A percentile compares a stretch with the other conserved stretches of the same genome.
Conservation (phyloP, 2,888 invertebrate species). For the Lymantria monacha region DNA sequence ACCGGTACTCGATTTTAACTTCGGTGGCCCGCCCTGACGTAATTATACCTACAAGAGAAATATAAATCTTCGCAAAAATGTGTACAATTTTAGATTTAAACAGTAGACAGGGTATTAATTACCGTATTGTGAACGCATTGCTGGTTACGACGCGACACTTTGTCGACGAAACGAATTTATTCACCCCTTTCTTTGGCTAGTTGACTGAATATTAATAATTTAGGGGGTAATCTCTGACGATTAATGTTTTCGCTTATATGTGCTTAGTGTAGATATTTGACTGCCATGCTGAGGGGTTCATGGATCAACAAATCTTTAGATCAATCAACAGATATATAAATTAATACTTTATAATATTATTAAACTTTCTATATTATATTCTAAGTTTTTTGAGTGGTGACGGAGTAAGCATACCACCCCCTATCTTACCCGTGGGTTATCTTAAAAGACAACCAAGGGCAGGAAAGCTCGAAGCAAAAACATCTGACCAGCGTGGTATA, state of each 20-base stretch:
- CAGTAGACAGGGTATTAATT: conserved; percentile 62
- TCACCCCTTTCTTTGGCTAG: conserved; percentile 73
- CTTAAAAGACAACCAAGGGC: too few relatives aligned
- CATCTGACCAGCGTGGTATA: too few relatives aligned
- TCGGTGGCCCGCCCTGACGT: too few relatives aligned
- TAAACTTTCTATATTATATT: too few relatives aligned
- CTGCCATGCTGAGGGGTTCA: conserved; percentile 3
- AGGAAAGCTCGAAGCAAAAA: too few relatives aligned
- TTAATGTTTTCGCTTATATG: conserved; percentile 51
- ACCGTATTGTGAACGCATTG: conserved; percentile 70
- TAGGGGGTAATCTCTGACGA: conserved; percentile 65
- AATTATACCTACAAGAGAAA: too few relatives aligned
- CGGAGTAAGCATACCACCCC: too few relatives aligned
- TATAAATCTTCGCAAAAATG: conserved; percentile 5
- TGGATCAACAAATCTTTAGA: background rate
- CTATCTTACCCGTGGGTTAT: too few relatives aligned
- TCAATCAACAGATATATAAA: background rate
- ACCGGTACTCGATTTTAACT: too few relatives aligned
- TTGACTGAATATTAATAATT: conserved; percentile 75
- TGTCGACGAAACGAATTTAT: conserved; percentile 53
- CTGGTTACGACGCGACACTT: conserved; percentile 64
- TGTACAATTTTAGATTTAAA: conserved; percentile 3
- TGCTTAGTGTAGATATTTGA: conserved; percentile 28
- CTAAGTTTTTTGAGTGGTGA: too few relatives aligned
- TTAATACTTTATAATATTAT: too few relatives aligned